Evolutionary conservation across 2,888 invertebrate genomes (phyloP), one percentile per base, ranked within the genome.

Genomic region (Molorchus minor): DNA sequence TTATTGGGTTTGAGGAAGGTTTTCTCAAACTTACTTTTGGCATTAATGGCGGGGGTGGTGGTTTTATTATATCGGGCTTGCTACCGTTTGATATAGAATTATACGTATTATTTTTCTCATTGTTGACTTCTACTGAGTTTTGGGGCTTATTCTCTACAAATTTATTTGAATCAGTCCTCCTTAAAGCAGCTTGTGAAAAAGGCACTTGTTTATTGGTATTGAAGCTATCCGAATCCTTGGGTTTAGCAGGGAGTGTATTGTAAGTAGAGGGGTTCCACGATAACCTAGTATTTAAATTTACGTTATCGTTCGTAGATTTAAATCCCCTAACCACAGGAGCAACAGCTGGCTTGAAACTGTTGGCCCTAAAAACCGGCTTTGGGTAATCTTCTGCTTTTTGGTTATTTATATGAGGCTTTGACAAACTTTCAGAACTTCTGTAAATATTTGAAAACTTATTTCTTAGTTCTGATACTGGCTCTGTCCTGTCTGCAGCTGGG

Each of bases 121-220:
- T 61, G 10, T 40, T 36, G 1, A 47, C 21, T n/a, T 56, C 46
- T 3, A 46, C 47, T 8, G 20, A 10, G 12, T 45, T 19, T 13
- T 38, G 43, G 20, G 12, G 40, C 19, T 36, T 38, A 38, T 20
- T 63, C 19, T 49, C 61, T 30, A 43, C 38, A 19, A 59, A 33
- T 38, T 56, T 76, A 52, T 69, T 76, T 3, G 77, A 78, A 3
- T 84, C 84, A 0, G 84, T 84, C 61, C 82, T 77, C n/a, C 83
- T 77, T 55, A 84, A 69, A 1, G 80, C 82, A 7, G 76, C 77
- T 64, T 84, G 84, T 0, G 83, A 82, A 70, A 84, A 84, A 33
- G 74, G 75, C 21, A 77, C 68, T 60, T 75, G 75, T 20, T 65
- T 71, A 65, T 75, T 77, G 12, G 74, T 65, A 5, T 61, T 54